Evolutionary conservation across 2,113 vertebrate species (phyloP).

Genomic region (Enhydra lutris): DNA sequence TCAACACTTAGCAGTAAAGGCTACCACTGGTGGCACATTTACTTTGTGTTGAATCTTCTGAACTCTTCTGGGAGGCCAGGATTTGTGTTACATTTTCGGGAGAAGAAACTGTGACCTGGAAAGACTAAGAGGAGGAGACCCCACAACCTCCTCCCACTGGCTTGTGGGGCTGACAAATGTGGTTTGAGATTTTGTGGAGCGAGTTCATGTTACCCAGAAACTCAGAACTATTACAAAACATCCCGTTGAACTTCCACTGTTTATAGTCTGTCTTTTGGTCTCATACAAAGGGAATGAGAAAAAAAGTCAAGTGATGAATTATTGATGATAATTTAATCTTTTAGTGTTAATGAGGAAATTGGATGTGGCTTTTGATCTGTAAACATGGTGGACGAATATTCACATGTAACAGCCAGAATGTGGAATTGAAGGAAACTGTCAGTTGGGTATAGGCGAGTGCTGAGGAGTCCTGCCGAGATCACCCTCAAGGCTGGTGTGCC

Average conservation of each 20-base stretch:
- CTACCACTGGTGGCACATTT: background rate
- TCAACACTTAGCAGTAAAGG: background rate
- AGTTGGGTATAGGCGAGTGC: background rate
- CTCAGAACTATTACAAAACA: background rate
- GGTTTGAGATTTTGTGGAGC: background rate
- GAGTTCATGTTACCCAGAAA: background rate
- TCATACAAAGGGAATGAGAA: background rate
- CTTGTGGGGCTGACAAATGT: background rate
- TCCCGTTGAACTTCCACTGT: background rate
- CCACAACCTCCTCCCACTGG: background rate
- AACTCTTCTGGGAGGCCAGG: background rate
- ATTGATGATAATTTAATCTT: background rate
- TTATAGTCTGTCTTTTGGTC: background rate
- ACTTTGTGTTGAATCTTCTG: background rate
- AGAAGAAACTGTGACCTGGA: background rate
- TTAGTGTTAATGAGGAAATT: slow-evolving; percentile 15
- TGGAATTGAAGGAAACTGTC: background rate
- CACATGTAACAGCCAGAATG: background rate
- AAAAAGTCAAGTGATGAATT: background rate
- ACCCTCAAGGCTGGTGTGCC: background rate
- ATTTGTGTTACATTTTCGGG: background rate
- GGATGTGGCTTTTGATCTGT: background rate
- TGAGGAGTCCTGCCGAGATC: background rate
- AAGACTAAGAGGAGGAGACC: background rate
- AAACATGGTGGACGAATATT: background rate